Evolutionary conservation across 2,797 vertebrate genomes (phyloP).

Genomic region (Tinamus major): DNA sequence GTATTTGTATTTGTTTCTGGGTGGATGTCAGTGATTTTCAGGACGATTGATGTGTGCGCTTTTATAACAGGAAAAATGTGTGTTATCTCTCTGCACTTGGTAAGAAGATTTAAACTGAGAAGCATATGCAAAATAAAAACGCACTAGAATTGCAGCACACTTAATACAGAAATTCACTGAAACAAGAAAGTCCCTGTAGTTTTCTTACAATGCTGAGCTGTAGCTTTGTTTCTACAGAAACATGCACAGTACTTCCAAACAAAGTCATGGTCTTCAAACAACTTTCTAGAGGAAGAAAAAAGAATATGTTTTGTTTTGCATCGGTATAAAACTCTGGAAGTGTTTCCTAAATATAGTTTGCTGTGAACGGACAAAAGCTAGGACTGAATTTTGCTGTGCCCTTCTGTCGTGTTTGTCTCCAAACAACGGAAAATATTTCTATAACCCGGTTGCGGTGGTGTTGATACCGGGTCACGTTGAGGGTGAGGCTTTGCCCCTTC

Average conservation of each 20-base stretch:
- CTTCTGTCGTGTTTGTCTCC: background rate
- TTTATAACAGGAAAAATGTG: conserved; percentile 63
- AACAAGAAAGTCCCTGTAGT: background rate
- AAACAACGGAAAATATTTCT: conserved; percentile 28
- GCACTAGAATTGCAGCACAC: background rate
- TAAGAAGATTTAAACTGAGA: conserved; percentile 45
- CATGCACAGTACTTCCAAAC: background rate
- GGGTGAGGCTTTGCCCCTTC: conserved; percentile 26
- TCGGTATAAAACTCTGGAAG: background rate
- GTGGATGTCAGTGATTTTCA: conserved; percentile 48
- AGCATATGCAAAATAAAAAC: conserved; percentile 20
- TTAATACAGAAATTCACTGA: background rate
- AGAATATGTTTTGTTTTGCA: background rate
- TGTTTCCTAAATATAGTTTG: background rate
- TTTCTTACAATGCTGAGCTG: background rate
- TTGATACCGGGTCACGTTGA: background rate
- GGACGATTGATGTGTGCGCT: conserved; percentile 22
- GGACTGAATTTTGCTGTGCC: background rate
- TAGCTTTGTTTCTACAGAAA: background rate
- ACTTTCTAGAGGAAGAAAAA: background rate
- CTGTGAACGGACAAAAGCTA: background rate
- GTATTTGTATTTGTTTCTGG: conserved; percentile 51
- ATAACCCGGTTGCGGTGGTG: background rate
- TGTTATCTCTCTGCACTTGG: conserved; percentile 11
- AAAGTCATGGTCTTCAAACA: background rate